Base-by-base conservation (phyloP, 2,113 vertebrate genomes). In the Syngnathus scovelli region DNA sequence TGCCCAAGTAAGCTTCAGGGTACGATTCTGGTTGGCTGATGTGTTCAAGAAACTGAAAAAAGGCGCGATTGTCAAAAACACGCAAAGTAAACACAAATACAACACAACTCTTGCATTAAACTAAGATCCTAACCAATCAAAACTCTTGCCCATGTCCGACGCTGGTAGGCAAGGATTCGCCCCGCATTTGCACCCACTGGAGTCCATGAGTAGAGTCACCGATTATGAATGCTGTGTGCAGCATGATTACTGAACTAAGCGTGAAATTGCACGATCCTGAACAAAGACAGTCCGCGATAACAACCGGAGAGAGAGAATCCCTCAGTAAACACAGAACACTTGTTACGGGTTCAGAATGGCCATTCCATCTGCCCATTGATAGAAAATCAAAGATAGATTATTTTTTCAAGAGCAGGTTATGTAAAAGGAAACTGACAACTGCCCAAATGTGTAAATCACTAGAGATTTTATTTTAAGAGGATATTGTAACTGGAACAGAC, bases 161-260 rank as follows among this genome's bases (percentile, higher is more conserved):
- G 68, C 18, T 56, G 27, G 52, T 4, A 64, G 64, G 63, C 59
- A 51, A 54, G 61, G 67, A 65, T 44, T 72, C 38, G 64, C 64
- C 49, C 63, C 56, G 72, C 75, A 71, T 75, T 51, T 3, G 3
- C 66, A 69, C 75, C 68, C 72, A 61, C 71, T 19, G 44, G 72
- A 18, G 65, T 58, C 78, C 72, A 80, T 79, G 72, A 83, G 75
- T 71, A 76, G 71, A 67, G 70, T 23, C 78, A 54, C 83, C 82
- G 83, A 83, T 82, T 85, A 80, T 86, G 84, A 87, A 80, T 67
- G 80, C 75, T 75, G 80, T 54, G 78, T 81, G 78, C 59, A 12
- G 83, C 72, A 79, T 83, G 86, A 86, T 80, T 84, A 86, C 86
- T 71, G 79, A 83, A 81, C 85, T 83, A 83, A 87, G 81, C 85